Base-by-base conservation (phyloP, 2,888 invertebrate genomes). In the Ashinkailepas kermadecensis region DNA sequence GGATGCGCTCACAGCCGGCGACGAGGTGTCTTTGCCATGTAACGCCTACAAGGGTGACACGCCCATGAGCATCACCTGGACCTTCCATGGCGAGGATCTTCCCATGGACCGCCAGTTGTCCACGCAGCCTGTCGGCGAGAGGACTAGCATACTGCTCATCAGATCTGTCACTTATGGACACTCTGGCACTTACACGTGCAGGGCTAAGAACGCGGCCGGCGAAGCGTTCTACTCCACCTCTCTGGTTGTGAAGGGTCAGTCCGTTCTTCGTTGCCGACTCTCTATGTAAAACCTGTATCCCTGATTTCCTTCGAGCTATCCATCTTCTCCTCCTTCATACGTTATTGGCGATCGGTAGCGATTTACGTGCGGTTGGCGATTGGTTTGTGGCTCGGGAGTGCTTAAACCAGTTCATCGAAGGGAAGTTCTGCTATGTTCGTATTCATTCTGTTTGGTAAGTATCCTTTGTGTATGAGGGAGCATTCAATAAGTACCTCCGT, bases 1-100 rank as follows among this genome's bases (percentile, higher is more conserved):
- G 59, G 59, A 59, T 13, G 82, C 81, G n/a, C 25, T 84, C 70
- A 79, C 88, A 84, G 92, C 92, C 86, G 94, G 93, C 85, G 93
- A 94, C 88, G 92, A 93, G 84, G 93, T 92, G 85, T 94, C 94
- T 88, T 91, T 90, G 90, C 91, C 91, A 87, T 90, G 92, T 89
- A 89, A 91, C 89, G 86, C 87, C 83, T 86, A 89, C 57, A 88
- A 88, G 84, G 87, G 87, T 23, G 88, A 87, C 84, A 81, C 85
- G 64, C 89, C 88, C 21, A 85, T 88, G 57, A 85, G 84, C 78
- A 86, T 88, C 80, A 84, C 84, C 54, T 88, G 88, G 88, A 85
- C 86, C 57, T 88, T 87, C 83, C 86, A 88, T 83, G 87, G 87
- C 7, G 81, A 85, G 39, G 84, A 85, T 11, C 85, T 88, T 67